phyloP scores from a whole-genome alignment of 2,113 vertebrate genomes.

The cattle (Bos taurus) region ARS-UCD2.0 NC_037357.1:78144001-78144500 shows the following conservation, averaged over 20 bases:
- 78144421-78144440: neutral
- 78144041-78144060: neutral
- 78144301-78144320: neutral
- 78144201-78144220: neutral
- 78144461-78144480: neutral
- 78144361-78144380: neutral
- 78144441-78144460: neutral
- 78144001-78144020: neutral
- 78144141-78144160: neutral
- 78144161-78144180: neutral
- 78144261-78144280: neutral
- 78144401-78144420: neutral
- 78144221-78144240: neutral
- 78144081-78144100: neutral
- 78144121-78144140: neutral
- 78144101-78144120: neutral
- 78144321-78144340: neutral
- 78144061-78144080: neutral
- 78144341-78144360: neutral
- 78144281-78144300: neutral
- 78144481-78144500: neutral
- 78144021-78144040: neutral
- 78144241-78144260: neutral
- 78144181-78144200: neutral
- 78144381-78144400: neutral